Evolutionary conservation across 1,140 invertebrate species (phyloP), one percentile per base, ranked within the genome.

Genomic region (Bombus superbus): DNA sequence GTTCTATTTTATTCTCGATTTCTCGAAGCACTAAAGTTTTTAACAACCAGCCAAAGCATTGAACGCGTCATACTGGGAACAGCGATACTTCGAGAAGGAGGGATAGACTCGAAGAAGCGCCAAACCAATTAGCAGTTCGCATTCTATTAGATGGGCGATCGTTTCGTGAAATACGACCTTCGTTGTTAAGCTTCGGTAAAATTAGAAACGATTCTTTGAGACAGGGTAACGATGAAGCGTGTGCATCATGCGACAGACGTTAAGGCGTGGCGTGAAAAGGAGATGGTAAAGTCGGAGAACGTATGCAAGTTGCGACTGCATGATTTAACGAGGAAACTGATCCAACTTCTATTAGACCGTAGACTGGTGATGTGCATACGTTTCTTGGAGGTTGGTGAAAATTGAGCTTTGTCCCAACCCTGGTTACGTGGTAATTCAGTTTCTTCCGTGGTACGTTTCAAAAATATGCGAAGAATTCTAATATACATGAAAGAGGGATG

Each of bases 261-360:
- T 72, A 76, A 77, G 53, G 32, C 64, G 25, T 13, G 35, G 44
- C 53, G 57, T 38, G 28, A n/a, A 28, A 22, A 68, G n/a, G 66
- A 69, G 78, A 68, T 76, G 57, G 35, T 28, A 13, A 77, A 86
- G 42, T 86, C 71, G 64, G 81, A 74, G 68, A 64, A 78, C 69
- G 42, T 66, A 28, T 28, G 71, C n/a, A 53, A 53, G 47, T 53
- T 53, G 47, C 47, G 18, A 53, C 47, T 53, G 47, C 18, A 81
- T 85, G 69, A 87, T 88, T 88, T 89, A 89, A 88, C 81, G 79
- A 87, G 86, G 86, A 82, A 83, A 85, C 83, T 83, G 86, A 89
- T 89, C 75, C 71, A 78, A 35, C 77, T 81, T 66, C 68, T 53
- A 53, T 53, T 53, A 53, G 18, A 22, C 42, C 38, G 64, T 57